Evolutionary conservation across 2,113 vertebrate genomes (phyloP).

Genomic region (Ameiurus melas): DNA sequence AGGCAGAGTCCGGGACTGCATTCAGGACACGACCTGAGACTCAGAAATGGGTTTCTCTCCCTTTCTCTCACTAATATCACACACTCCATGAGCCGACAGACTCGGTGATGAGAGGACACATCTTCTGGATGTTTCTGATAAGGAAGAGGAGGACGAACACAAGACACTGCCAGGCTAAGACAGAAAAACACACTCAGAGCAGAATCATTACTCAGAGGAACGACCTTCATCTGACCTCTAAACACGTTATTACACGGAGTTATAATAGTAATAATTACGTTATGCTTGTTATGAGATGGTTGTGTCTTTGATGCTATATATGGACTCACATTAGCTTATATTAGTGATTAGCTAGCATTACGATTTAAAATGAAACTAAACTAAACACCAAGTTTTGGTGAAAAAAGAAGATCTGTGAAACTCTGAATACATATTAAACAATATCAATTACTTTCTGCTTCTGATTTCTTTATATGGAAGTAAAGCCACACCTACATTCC

Average conservation of each 20-base stretch:
- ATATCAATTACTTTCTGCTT: background rate
- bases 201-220: background rate
- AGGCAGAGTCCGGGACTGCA: slow-evolving; percentile 10
- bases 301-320: background rate
- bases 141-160: background rate
- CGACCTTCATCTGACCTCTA: background rate
- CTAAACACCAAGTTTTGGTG: background rate
- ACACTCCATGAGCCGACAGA: background rate
- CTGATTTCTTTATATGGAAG: background rate
- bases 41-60: background rate
- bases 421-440: background rate
- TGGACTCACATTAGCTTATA: background rate
- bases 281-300: background rate
- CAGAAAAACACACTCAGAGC: background rate
- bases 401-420: background rate
- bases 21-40: background rate
- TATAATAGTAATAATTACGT: background rate
- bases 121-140: background rate
- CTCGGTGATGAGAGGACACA: background rate
- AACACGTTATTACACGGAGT: background rate
- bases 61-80: slow-evolving; percentile 30
- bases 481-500: background rate
- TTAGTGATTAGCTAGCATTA: background rate
- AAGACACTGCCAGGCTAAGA: background rate
- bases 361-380: background rate